phyloP scores from a whole-genome alignment of 1,140 invertebrate species.

The Cyphomyrmex costatus region DNA sequence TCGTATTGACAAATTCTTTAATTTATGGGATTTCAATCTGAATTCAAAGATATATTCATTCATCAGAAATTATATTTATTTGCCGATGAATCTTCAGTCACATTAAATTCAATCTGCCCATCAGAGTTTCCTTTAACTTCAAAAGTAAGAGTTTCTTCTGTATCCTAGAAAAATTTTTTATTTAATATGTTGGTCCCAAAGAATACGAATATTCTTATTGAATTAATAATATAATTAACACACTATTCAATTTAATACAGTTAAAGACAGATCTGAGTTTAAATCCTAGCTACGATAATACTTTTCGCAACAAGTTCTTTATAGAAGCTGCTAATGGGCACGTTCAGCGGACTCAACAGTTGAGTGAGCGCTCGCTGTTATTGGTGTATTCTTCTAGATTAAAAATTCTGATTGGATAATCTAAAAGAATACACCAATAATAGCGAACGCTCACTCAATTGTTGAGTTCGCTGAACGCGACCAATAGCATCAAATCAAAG shows the following conservation, averaged over 20 bases:
- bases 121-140: slow-evolving; percentile 53
- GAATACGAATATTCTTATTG: neutral
- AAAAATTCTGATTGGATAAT: no score
- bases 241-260: neutral
- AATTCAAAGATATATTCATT: slow-evolving; percentile 23
- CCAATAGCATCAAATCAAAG: no score
- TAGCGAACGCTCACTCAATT: no score
- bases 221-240: neutral
- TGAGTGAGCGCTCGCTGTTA: no score
- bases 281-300: no score
- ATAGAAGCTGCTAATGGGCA: no score
- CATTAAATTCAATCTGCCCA: slow-evolving; percentile 80
- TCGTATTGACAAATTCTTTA: neutral
- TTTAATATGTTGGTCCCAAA: neutral
- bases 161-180: slow-evolving; percentile 69
- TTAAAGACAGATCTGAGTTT: no score
- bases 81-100: slow-evolving; percentile 54
- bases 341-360: no score
- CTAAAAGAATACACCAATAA: no score
- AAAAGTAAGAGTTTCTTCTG: slow-evolving; percentile 70
- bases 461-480: no score
- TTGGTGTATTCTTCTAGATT: no score
- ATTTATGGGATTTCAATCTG: slow-evolving; percentile 17
- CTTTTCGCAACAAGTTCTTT: no score
- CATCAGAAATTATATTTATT: slow-evolving; percentile 68